phyloP scores from a whole-genome alignment of 2,797 vertebrate species.

The Pyrocephalus nanus region DNA sequence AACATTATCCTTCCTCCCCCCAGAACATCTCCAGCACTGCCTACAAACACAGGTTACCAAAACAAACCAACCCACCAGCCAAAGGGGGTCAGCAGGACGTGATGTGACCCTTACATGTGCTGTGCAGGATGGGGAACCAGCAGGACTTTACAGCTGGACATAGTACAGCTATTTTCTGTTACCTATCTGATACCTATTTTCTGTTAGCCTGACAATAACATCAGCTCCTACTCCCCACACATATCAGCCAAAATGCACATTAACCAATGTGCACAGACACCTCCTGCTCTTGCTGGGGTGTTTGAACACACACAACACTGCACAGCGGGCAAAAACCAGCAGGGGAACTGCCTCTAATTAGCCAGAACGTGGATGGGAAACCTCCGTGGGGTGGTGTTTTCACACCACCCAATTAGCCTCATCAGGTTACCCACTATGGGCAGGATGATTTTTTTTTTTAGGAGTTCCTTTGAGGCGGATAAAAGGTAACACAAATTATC shows the following conservation, averaged over 20 bases:
- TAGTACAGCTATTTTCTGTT: neutral
- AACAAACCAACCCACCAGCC: neutral
- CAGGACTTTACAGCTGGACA: neutral
- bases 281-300: neutral
- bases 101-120: neutral
- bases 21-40: neutral
- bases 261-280: neutral
- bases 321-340: neutral
- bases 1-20: neutral
- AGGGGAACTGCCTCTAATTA: constrained; percentile 17
- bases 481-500: constrained; percentile 44
- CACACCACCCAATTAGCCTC: constrained; percentile 48
- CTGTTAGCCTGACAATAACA: neutral
- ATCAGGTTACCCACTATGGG: neutral
- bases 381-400: constrained; percentile 39
- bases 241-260: neutral
- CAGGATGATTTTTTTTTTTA: neutral
- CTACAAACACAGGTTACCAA: neutral
- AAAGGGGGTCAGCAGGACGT: neutral
- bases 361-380: neutral
- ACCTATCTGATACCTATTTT: neutral
- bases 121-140: neutral
- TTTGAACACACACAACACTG: neutral
- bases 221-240: neutral
- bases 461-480: constrained; percentile 51